Base-by-base conservation (phyloP, 1,140 invertebrate species). In the Zaprionus vittiger region DNA sequence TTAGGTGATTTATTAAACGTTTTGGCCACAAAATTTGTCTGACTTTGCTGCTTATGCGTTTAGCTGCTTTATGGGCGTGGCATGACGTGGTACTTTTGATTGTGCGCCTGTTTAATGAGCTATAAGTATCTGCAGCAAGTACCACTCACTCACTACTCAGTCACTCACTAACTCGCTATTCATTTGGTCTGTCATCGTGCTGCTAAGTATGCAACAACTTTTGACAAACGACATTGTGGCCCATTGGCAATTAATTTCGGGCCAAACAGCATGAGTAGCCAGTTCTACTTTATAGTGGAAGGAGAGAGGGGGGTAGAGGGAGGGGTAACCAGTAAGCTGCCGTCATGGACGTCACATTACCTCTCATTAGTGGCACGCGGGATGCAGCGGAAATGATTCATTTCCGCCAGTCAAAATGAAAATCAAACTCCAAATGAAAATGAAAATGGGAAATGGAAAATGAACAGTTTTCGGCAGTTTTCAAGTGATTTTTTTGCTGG, bases 321-420 rank as follows among this genome's bases (percentile, higher is more conserved):
- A 28, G 28, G 28, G 7, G 9, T 31, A 28, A 6, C 1, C 26
- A 28, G 26, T 54, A 63, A 55, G 20, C 71, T 54, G 72, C 38
- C 74, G 84, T 89, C 84, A 89, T 76, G 81, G 81, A 60, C 85
- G 73, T 84, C 81, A 79, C 85, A 89, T 89, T 89, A 89, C 81
- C 85, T 90, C 84, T 89, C 84, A 89, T 89, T 89, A 89, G 73
- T 72, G 85, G 66, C 56, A 34, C 31, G 70, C 79, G 68, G 80
- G 72, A 83, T 82, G 82, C 75, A 72, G 67, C 68, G 84, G 81
- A 89, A 84, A 89, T 89, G 78, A 90, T 77, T 89, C 81, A 89
- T 84, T 89, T 89, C 84, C 85, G 77, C 34, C 63, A 81, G 70
- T 75, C 65, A 73, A 84, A 83, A 78, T 84, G 62, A 81, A 79